Conservation (phyloP, 2,888 invertebrate species). For the Dioctria rufipes region DNA sequence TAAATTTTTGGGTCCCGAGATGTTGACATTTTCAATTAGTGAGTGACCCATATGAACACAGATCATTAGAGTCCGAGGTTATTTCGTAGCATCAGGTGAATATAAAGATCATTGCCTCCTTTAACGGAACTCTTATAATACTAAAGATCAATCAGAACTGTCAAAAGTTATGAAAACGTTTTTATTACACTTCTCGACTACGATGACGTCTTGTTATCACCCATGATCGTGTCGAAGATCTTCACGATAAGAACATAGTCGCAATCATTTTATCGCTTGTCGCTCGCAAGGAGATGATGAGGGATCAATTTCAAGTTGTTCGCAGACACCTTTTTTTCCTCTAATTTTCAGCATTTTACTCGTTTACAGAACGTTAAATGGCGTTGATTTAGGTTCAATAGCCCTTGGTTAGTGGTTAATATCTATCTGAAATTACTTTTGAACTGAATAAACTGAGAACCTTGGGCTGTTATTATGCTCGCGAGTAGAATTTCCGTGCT, state of each 20-base stretch:
- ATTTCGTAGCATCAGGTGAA: background rate
- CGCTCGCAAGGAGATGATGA: background rate
- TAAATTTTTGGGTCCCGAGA: constrained; percentile 7
- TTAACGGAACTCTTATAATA: background rate
- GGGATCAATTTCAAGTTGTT: constrained; percentile 8
- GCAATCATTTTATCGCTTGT: background rate
- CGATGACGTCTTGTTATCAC: background rate
- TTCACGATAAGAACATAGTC: constrained; percentile 4
- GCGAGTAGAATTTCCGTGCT: constrained; percentile 31
- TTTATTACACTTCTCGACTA: background rate
- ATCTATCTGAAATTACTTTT: background rate
- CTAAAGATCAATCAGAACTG: background rate
- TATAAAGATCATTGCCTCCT: background rate
- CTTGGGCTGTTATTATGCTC: constrained; percentile 23
- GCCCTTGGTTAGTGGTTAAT: constrained; percentile 10
- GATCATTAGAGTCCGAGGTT: background rate
- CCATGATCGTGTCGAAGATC: constrained; percentile 9
- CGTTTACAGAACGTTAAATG: constrained; percentile 8
- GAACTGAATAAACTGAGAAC: constrained; percentile 16
- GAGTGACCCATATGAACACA: background rate
- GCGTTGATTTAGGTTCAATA: constrained; percentile 28
- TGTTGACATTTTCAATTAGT: constrained; percentile 3
- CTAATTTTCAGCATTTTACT: background rate
- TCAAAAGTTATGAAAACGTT: background rate
- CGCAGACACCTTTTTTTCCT: background rate